Percentiles rank a stretch among this genome's conserved stretches.
Evolutionary conservation across 2,113 vertebrate genomes (phyloP).

Genomic region (Clinocottus analis): DNA sequence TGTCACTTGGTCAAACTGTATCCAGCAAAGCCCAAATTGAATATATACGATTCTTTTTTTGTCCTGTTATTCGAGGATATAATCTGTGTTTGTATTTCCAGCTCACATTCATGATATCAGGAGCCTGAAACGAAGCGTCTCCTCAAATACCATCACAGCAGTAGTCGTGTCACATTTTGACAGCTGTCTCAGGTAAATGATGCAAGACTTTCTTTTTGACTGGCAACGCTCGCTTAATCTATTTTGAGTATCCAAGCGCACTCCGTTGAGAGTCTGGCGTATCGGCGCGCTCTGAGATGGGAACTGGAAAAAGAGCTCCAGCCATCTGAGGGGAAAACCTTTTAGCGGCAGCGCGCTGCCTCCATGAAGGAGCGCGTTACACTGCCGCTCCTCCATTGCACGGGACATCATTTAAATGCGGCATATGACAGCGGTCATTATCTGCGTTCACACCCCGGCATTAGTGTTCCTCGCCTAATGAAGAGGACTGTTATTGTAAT

Average conservation of each 20-base stretch:
- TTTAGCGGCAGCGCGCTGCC: background rate
- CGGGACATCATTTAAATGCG: constrained; percentile 43
- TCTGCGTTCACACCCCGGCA: constrained; percentile 41
- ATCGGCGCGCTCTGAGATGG: background rate
- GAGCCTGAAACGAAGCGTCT: background rate
- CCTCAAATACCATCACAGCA: background rate
- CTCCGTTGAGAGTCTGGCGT: background rate
- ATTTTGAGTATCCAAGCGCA: constrained; percentile 21
- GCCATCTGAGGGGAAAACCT: background rate
- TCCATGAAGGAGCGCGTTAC: constrained; percentile 24
- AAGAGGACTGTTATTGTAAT: constrained; percentile 60
- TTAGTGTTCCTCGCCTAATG: constrained; percentile 60
- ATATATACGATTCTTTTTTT: background rate
- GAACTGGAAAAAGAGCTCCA: constrained; percentile 5
- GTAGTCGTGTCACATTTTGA: constrained; percentile 18
- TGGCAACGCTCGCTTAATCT: constrained; percentile 40
- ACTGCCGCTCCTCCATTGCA: constrained; percentile 26
- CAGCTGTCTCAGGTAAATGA: constrained; percentile 51
- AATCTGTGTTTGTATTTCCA: background rate
- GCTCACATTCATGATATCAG: background rate
- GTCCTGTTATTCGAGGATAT: background rate
- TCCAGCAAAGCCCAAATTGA: background rate
- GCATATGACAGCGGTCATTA: constrained; percentile 65
- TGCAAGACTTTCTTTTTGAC: constrained; percentile 42
- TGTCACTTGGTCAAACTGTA: background rate